Percentiles rank a stretch among this genome's conserved stretches.
Evolutionary conservation across 2,113 vertebrate species (phyloP).

Genomic region (Marcusenius ussheri): DNA sequence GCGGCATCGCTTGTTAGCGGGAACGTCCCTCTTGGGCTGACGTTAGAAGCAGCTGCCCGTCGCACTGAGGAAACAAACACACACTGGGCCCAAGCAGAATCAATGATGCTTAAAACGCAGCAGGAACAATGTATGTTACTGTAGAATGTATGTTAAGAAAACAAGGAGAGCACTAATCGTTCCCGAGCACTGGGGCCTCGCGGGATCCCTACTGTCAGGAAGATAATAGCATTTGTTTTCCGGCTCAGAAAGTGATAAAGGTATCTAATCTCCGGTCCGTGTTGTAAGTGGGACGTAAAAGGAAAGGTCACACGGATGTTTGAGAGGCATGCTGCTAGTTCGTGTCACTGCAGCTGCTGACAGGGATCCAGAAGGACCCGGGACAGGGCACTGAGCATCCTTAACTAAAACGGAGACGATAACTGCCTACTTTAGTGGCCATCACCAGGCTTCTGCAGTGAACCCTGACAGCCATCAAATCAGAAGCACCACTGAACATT

Average conservation of each 20-base stretch:
- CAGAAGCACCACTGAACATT: not conserved
- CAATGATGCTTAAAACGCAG: not conserved
- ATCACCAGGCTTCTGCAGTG: not conserved
- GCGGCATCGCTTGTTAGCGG: not conserved
- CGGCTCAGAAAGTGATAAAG: not conserved
- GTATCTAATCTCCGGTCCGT: not conserved
- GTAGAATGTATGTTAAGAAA: not conserved
- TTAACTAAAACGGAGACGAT: not conserved
- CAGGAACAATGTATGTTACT: not conserved
- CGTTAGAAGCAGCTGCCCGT: not conserved
- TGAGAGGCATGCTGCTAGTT: not conserved
- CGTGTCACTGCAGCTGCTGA: not conserved
- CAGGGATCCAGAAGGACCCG: not conserved
- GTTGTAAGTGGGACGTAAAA: not conserved
- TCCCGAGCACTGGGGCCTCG: not conserved
- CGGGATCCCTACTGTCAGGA: not conserved
- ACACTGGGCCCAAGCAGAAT: not conserved
- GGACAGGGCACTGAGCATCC: not conserved
- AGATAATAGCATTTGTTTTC: not conserved
- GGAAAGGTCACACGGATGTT: not conserved
- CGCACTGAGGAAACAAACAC: not conserved
- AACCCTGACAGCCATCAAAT: not conserved
- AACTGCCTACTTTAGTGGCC: not conserved
- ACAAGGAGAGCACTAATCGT: not conserved
- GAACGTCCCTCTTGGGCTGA: not conserved